Base-by-base conservation (phyloP, 2,113 vertebrate genomes). In the Ahaetulla prasina region DNA sequence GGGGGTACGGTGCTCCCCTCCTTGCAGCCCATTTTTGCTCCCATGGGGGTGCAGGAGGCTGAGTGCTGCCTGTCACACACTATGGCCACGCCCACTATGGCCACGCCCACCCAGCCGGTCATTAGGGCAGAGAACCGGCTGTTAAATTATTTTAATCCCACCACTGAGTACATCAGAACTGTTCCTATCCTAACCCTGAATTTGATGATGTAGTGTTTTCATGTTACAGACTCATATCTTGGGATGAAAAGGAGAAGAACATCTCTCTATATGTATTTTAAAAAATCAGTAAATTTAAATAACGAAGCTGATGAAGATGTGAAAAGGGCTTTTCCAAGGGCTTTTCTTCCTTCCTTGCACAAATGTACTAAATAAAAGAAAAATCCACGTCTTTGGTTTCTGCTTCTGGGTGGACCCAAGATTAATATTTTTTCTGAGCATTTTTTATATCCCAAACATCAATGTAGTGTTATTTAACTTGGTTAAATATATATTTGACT, bases 141-240 rank as follows among this genome's bases (percentile, higher is more conserved):
- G 5, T 47, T 47, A 47, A 47, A 47, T 47, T 93, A 95, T 94
- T 94, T 95, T 96, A 93, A 11, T 93, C 93, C 43, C 43, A 45
- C 43, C 43, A 45, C 43, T 45, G 43, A 45, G 95, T 95, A 96
- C 95, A 96, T 97, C 94, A 97, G 95, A 96, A 96, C 95, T 95
- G 95, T 95, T 96, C 94, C 91, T 0, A 0, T 96, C 94, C 91
- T 0, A 0, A 96, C 94, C 94, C 84, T 92, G 89, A 92, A 93
- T 96, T 95, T 96, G 95, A 94, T 94, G 95, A 94, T 90, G 87
- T 85, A 96, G 92, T 95, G 89, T 92, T 94, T 85, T 95, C 95
- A 91, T 89, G 93, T 95, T 96, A 93, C 55, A 96, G 95, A 96
- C 96, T 97, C 94, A 95, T 96, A 96, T 92, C 94, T 91, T 88